phyloP scores from a whole-genome alignment of 1,140 invertebrate species.

The Chironomus striatipennis region DNA sequence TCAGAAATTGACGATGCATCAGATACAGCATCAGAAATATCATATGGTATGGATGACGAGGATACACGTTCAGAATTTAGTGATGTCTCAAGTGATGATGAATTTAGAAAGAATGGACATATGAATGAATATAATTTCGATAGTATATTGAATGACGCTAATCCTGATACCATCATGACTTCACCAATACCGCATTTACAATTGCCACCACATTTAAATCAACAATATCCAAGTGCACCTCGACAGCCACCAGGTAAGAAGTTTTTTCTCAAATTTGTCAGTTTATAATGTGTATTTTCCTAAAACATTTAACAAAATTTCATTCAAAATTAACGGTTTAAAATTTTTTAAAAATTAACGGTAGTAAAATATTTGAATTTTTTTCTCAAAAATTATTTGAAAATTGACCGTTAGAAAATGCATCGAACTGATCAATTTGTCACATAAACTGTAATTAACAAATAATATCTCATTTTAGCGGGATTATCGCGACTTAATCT shows the following conservation, averaged over 20 bases:
- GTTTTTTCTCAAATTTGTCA: background rate
- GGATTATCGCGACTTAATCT: background rate
- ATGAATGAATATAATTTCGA: background rate
- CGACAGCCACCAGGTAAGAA: background rate
- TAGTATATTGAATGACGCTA: background rate
- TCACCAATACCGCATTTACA: background rate
- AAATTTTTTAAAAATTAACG: no score
- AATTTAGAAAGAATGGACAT: background rate
- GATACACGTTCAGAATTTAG: constrained; percentile 32
- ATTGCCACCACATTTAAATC: background rate
- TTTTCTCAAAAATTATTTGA: no score
- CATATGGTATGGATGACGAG: constrained; percentile 33
- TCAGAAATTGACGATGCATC: constrained; percentile 31
- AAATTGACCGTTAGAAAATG: no score
- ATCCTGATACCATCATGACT: background rate
- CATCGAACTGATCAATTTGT: no score
- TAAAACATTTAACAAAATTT: no score
- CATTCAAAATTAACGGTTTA: no score
- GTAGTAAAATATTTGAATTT: no score
- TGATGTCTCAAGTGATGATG: constrained; percentile 26
- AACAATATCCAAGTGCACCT: background rate
- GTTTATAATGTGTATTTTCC: no score
- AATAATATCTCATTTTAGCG: background rate
- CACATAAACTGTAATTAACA: background rate
- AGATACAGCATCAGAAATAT: constrained; percentile 36